Percentiles rank a stretch among this genome's conserved stretches.
Conservation (phyloP, 1,140 invertebrate genomes). For the Penaeus indicus region DNA sequence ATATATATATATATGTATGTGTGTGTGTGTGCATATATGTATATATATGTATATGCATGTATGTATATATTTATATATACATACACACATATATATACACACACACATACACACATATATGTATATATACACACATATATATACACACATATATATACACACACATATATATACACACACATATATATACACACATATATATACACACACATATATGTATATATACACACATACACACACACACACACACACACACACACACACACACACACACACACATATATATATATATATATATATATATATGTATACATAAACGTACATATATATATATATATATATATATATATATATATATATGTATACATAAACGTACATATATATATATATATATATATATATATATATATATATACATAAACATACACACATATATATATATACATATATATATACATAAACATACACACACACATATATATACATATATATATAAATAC, state of each 20-base stretch:
- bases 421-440: conserved; percentile 12
- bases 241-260: conserved; percentile 5
- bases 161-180: too few relatives aligned
- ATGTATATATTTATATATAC: too few relatives aligned
- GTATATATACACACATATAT: too few relatives aligned
- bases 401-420: too few relatives aligned
- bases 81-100: neutral
- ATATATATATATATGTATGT: too few relatives aligned
- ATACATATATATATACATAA: conserved; percentile 13
- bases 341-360: conserved; percentile 14
- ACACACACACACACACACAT: conserved; percentile 10
- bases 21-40: too few relatives aligned
- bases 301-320: too few relatives aligned
- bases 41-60: too few relatives aligned
- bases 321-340: too few relatives aligned
- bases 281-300: conserved; percentile 14
- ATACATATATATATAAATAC: conserved; percentile 8
- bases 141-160: too few relatives aligned
- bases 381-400: conserved; percentile 14
- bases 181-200: conserved; percentile 14
- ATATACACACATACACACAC: conserved; percentile 13
- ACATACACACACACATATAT: too few relatives aligned
- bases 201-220: conserved; percentile 14
- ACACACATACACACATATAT: neutral
- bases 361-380: too few relatives aligned